Conservation (phyloP, 2,797 vertebrate species). For the Galaxias olidus region DNA sequence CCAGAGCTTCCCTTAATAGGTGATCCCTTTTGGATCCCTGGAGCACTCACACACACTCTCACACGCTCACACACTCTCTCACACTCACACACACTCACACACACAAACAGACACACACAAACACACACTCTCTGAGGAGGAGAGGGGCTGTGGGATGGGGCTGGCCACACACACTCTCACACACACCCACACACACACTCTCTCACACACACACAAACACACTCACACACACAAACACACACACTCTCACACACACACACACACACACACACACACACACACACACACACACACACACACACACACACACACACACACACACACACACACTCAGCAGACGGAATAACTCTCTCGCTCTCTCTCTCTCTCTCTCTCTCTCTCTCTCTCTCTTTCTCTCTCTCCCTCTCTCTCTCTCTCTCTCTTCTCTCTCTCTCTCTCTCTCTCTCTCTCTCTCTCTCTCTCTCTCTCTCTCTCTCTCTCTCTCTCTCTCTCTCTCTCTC, state of each 20-base stretch:
- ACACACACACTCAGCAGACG: too few relatives aligned
- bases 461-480: conserved; percentile 7
- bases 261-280: background rate
- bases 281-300: background rate
- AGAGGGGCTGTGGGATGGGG: conserved; percentile 12
- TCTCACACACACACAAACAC: background rate
- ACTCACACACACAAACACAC: conserved; percentile 1
- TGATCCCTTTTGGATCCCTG: conserved; percentile 36
- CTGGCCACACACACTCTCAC: background rate
- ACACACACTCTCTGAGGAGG: conserved; percentile 25
- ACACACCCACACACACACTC: background rate
- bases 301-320: too few relatives aligned
- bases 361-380: too few relatives aligned
- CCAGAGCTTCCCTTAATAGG: conserved; percentile 46
- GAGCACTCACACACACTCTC: conserved; percentile 21
- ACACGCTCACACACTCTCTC: too few relatives aligned
- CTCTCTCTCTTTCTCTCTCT: too few relatives aligned
- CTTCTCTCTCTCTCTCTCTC: background rate
- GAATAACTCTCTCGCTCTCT: too few relatives aligned
- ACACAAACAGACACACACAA: too few relatives aligned
- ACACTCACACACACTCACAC: too few relatives aligned
- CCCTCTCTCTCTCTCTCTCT: background rate
- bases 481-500: background rate
- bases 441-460: background rate
- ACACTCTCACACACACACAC: background rate